These are phyloP conservation scores for Chaetodon trifasciatus DNA, from an alignment of 2,797 vertebrate genomes.

Conservation along the genomic window DNA sequence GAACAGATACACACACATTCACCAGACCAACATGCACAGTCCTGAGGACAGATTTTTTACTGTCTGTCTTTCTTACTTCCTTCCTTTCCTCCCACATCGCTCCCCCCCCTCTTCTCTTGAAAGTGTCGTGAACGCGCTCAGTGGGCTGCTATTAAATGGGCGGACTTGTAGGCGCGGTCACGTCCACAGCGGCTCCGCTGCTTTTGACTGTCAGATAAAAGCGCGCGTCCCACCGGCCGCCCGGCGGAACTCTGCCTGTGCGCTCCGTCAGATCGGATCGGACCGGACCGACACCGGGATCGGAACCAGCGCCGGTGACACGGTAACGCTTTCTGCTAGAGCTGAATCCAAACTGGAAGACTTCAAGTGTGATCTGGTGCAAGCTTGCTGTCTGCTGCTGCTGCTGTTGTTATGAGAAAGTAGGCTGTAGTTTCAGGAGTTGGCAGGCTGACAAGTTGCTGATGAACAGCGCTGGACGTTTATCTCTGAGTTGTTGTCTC, in stretches of 20 bases:
- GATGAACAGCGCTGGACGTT: not conserved
- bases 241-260: conserved; percentile 36
- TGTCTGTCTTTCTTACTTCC: not conserved
- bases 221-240: conserved; percentile 30
- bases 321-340: not conserved
- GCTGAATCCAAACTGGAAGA: not conserved
- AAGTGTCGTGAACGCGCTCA: conserved; percentile 60
- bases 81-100: conserved; percentile 9
- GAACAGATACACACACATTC: conserved; percentile 9
- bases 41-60: not conserved
- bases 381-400: not conserved
- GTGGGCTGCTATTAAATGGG: conserved; percentile 72
- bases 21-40: not conserved
- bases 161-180: conserved; percentile 63
- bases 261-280: conserved; percentile 1
- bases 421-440: not conserved
- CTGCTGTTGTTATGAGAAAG: not conserved
- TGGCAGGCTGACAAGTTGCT: not conserved
- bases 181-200: conserved; percentile 42
- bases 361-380: rapidly evolving
- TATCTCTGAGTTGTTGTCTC: not conserved
- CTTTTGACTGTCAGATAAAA: conserved; percentile 73
- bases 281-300: conserved; percentile 33
- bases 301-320: conserved; percentile 29
- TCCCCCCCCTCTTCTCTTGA: not conserved